Evolutionary conservation across 1,140 invertebrate species (phyloP).

Genomic region (Drosophila nasuta): DNA sequence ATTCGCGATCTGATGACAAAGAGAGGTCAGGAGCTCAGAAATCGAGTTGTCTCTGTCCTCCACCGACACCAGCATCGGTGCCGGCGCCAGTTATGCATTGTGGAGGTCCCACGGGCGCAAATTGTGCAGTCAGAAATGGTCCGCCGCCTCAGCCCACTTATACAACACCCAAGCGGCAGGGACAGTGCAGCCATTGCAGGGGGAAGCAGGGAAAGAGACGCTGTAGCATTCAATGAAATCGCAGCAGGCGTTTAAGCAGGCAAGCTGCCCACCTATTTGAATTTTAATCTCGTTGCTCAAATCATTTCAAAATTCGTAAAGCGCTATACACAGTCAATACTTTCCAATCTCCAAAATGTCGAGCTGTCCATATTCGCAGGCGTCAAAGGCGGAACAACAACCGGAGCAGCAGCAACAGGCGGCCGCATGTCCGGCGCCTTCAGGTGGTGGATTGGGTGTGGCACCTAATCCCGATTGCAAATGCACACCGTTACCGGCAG

Average conservation of each 20-base stretch:
- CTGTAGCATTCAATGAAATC: slow-evolving; percentile 31
- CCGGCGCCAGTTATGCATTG: neutral
- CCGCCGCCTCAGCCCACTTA: neutral
- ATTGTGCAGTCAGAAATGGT: neutral
- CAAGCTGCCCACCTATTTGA: neutral
- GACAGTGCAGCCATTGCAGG: neutral
- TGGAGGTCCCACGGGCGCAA: neutral
- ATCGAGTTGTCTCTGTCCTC: neutral
- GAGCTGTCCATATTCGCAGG: neutral
- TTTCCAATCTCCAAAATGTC: slow-evolving; percentile 14
- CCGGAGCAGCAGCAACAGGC: neutral
- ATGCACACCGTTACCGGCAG: neutral
- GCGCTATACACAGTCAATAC: neutral
- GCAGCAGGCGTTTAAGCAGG: slow-evolving; percentile 6
- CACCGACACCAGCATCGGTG: neutral
- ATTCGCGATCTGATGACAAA: too few relatives aligned
- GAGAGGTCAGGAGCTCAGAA: too few relatives aligned
- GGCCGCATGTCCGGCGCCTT: neutral
- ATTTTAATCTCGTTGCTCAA: neutral
- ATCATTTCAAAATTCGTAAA: slow-evolving; percentile 15
- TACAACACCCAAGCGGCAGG: neutral
- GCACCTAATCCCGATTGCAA: neutral
- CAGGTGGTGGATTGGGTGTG: neutral
- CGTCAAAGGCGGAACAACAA: neutral
- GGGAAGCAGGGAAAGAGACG: neutral